Conservation (phyloP, 2,888 invertebrate species). For the Pseudolycoriella hygida region DNA sequence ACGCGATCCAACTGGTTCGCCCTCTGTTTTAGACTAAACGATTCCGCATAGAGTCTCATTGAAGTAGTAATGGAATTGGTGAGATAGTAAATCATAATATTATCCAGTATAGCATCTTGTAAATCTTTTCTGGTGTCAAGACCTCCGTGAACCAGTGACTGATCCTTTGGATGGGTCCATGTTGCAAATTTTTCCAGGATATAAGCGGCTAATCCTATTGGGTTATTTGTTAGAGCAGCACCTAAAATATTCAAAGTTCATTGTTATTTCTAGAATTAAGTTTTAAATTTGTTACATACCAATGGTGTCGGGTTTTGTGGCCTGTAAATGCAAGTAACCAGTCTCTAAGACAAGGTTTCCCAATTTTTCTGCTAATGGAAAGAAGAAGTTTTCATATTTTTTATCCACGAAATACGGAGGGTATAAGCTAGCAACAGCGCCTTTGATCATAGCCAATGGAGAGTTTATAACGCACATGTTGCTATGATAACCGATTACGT, state of each 20-base stretch:
- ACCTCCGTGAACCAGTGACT: conserved; percentile 41
- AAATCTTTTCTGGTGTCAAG: conserved; percentile 34
- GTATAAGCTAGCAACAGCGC: conserved; percentile 32
- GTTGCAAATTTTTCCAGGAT: conserved; percentile 73
- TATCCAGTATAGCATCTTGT: conserved; percentile 40
- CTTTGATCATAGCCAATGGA: conserved; percentile 21
- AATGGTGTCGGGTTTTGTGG: conserved; percentile 77
- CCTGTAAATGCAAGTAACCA: conserved; percentile 61
- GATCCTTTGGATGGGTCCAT: conserved; percentile 41
- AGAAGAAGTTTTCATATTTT: conserved; percentile 31
- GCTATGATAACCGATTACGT: conserved; percentile 37
- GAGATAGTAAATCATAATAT: conserved; percentile 66
- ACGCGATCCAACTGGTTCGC: conserved; percentile 29
- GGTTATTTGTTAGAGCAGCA: conserved; percentile 53
- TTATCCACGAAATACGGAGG: conserved; percentile 38
- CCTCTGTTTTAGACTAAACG: conserved; percentile 18
- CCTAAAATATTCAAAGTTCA: too few species aligned
- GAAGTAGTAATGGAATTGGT: conserved; percentile 54
- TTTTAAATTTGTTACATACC: conserved; percentile 26
- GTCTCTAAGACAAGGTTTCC: conserved; percentile 25
- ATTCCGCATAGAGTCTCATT: conserved; percentile 50
- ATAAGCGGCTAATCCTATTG: conserved; percentile 74
- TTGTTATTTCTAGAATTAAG: too few species aligned
- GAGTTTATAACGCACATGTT: conserved; percentile 37
- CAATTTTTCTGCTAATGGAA: conserved; percentile 25